Base-by-base conservation (phyloP, 2,888 invertebrate species). In the Trichopria drosophilae region DNA sequence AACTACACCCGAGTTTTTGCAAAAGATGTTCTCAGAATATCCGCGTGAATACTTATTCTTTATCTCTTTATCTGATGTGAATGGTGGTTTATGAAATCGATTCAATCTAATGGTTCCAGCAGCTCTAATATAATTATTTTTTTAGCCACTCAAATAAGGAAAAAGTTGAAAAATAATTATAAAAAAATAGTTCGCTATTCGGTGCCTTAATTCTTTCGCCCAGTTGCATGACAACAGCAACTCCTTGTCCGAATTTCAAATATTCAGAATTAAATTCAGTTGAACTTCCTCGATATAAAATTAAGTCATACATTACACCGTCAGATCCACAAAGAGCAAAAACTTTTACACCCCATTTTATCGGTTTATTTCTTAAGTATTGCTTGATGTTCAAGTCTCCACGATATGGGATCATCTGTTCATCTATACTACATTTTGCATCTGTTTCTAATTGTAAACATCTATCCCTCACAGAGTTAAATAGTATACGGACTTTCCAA, bases 351-450 rank as follows among this genome's bases (percentile, higher is more conserved):
- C 65, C 65, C 62, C 63, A 66, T 20, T 56, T 54, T 19, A 46
- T 49, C 6, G 66, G 67, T 44, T 69, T 69, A 6, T 56, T 57
- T 49, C 60, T 58, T 10, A 62, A 59, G 41, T 66, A 66, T 46
- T 69, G 66, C 40, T 66, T 65, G 12, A 64, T 42, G 42, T 36
- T 52, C 13, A 64, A 40, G 7, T 58, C 37, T 13, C 67, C 67
- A 49, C 55, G 39, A 16, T 35, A 68, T 3, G 66, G 66, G 2
- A 68, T 59, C 48, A 67, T 67, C 58, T 66, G 65, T 50, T 71
- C 68, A 57, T 71, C 63, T 6, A 69, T 53, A 35, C 58, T 29
- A 6, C 37, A 31, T 28, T 13, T 18, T 29, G 37, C 3, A 6
- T 13, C 39, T 7, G 51, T 20, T 31, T 47, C 16, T 9, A 47